phyloP scores from a whole-genome alignment of 2,888 invertebrate species.

The Iphiclides podalirius region DNA sequence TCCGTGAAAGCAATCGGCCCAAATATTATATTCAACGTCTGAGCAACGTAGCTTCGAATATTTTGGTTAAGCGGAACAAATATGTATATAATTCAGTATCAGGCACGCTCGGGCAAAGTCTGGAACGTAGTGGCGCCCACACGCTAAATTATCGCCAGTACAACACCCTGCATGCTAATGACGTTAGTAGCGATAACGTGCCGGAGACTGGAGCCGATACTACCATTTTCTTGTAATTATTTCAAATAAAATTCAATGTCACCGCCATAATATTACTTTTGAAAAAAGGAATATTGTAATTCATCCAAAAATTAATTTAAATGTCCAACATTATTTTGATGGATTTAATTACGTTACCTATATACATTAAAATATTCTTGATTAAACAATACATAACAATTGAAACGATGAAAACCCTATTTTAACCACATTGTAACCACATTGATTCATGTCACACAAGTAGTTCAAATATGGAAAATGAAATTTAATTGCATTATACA shows the following conservation, averaged over 20 bases:
- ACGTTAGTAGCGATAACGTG: slow-evolving; percentile 49
- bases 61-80: slow-evolving; percentile 15
- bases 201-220: slow-evolving; percentile 27
- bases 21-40: background rate
- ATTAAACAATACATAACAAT: no score
- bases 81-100: slow-evolving; percentile 23
- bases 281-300: no score
- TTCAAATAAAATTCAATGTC: slow-evolving; percentile 9
- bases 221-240: slow-evolving; percentile 20
- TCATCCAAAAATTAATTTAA: no score
- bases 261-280: no score
- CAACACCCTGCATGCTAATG: slow-evolving; percentile 67
- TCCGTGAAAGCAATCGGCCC: slow-evolving; percentile 2
- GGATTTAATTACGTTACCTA: no score
- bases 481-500: no score
- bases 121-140: slow-evolving; percentile 48
- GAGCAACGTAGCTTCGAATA: slow-evolving; percentile 2
- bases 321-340: no score
- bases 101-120: slow-evolving; percentile 22
- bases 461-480: no score
- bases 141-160: slow-evolving; percentile 55
- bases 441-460: no score
- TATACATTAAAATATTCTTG: no score
- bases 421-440: no score
- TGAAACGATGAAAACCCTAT: no score